Evolutionary conservation across 1,140 invertebrate genomes (phyloP).

Genomic region (Drosophila rhopaloa): DNA sequence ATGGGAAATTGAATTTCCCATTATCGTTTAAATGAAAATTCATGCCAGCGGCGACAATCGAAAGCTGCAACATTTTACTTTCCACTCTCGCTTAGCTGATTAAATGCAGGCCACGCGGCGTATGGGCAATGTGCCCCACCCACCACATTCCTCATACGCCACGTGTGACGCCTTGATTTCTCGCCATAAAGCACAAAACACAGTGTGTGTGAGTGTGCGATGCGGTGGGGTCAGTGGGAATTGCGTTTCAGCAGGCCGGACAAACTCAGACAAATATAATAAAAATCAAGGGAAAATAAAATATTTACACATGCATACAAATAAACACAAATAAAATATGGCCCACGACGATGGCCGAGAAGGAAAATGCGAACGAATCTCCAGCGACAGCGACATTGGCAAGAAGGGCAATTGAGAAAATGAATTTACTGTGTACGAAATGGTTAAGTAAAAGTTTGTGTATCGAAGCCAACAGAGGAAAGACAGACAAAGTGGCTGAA

Average conservation of each 20-base stretch:
- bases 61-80: slow-evolving; percentile 32
- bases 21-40: slow-evolving; percentile 70
- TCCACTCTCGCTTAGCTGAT: slow-evolving; percentile 49
- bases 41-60: slow-evolving; percentile 42
- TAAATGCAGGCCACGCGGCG: slow-evolving; percentile 36
- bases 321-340: slow-evolving; percentile 80
- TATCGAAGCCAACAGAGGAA: slow-evolving; percentile 17
- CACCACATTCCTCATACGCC: slow-evolving; percentile 64
- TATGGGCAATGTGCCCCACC: slow-evolving; percentile 2
- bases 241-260: slow-evolving; percentile 47
- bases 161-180: slow-evolving; percentile 57
- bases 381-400: slow-evolving; percentile 50
- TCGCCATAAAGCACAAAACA: slow-evolving; percentile 53
- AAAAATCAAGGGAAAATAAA: slow-evolving; percentile 81
- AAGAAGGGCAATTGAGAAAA: slow-evolving; percentile 75
- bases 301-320: slow-evolving; percentile 81
- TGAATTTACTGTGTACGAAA: slow-evolving; percentile 79
- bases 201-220: not conserved
- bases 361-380: slow-evolving; percentile 10
- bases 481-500: slow-evolving; percentile 9
- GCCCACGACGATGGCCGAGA: slow-evolving; percentile 27
- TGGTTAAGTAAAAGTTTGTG: slow-evolving; percentile 74
- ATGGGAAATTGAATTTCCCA: slow-evolving; percentile 72
- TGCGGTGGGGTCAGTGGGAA: slow-evolving; percentile 30
- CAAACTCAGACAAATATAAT: slow-evolving; percentile 65